Evolutionary conservation across 2,888 invertebrate genomes (phyloP), one percentile per base, ranked within the genome.

Genomic region (Peribatodes rhomboidaria): DNA sequence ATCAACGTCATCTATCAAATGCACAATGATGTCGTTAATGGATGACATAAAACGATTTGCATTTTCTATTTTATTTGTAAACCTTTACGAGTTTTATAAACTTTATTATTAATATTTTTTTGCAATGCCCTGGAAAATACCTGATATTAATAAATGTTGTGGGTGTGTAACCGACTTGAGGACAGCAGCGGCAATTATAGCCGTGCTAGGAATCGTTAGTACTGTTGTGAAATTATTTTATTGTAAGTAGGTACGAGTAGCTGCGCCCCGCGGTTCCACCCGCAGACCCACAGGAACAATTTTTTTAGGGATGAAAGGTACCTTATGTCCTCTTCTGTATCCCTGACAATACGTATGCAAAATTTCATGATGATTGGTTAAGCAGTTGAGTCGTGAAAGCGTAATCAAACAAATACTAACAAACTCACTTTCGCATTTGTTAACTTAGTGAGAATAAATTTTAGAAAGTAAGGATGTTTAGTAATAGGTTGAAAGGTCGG

Each of bases 131-230:
- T 73, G 65, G 35, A 58, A 52, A 18, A 31, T 81, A 9, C 79
- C 82, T 8, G 35, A 70, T 0, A 69, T 85, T 1, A 37, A 70
- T 0, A 70, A 41, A 56, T 88, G 84, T 50, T 88, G 83, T 58
- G 72, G 75, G 0, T 89, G 87, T 74, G 76, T 90, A 7, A 78
- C 71, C 0, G 85, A 88, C 64, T 75, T 88, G 8, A 87, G 81
- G 73, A 75, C 82, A 1, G 89, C 84, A 1, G 74, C 81, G 0
- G 82, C 82, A 9, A 85, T 90, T n/a, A 89, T 89, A 56, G 84
- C 85, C 27, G 82, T 87, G 1, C 64, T 88, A n/a, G 85, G 80
- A 65, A 82, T 88, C 68, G 89, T 87, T 68, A 81, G 87, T 69
- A 49, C 9, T 18, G 10, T 42, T 18, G 1, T 39, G 14, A 16